Evolutionary conservation across 2,797 vertebrate species (phyloP), one percentile per base, ranked within the genome.

Genomic region (Heterohyrax brucei): DNA sequence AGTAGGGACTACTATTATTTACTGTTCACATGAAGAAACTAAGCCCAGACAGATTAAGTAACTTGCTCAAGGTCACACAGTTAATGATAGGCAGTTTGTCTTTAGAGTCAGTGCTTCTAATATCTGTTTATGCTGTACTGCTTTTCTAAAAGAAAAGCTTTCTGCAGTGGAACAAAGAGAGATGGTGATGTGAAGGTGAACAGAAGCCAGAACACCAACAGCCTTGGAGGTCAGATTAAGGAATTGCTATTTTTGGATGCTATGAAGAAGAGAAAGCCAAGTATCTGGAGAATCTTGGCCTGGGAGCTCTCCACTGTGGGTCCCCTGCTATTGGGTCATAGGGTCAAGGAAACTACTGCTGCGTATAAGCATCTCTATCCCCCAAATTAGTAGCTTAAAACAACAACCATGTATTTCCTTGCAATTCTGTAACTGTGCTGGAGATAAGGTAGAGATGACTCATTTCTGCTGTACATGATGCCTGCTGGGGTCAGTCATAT

Each of bases 301-400:
- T 46, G 46, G 93, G 0, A 0, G 59, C 75, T 85, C 75, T 21
- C 46, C 46, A 89, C 1, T 75, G 50, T 75, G 22, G 44, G 22
- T 70, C 77, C 44, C 70, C 59, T 70, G 78, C 30, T 72, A 12
- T n/a, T 87, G 61, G 70, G 33, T 64, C 62, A 48, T 24, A 1
- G 28, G 33, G 48, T 93, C 48, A 83, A 90, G 30, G 24, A n/a
- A 73, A 90, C 33, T 56, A 87, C 19, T 72, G 50, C 26, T 66
- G 21, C 7, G 26, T 80, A 62, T 16, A 81, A 88, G 70, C 78
- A 39, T 39, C 39, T 39, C 39, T 16, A 94, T 56, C 46, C 77
- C 24, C 46, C 50, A 85, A 73, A 77, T 81, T n/a, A 85, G 21
- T 94, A 46, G 56, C 68, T 91, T 95, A 72, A 87, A 96, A 79